These are phyloP conservation scores for Cabera pusaria DNA, from an alignment of 2,888 invertebrate species.

Conservation along the genomic window DNA sequence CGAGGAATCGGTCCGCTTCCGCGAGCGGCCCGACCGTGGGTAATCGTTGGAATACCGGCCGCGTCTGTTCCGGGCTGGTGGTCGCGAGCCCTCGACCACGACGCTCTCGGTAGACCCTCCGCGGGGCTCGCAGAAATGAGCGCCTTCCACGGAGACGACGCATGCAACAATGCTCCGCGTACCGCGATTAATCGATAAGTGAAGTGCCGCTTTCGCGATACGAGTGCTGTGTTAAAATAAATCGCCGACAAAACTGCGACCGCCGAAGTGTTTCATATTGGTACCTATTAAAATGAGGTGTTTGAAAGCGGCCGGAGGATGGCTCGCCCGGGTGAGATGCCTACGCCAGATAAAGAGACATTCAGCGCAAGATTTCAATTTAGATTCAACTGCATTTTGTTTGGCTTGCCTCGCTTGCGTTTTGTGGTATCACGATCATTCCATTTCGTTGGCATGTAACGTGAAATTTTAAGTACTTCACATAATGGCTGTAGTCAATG, in stretches of 20 bases:
- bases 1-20: slow-evolving; percentile 59
- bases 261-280: slow-evolving; percentile 54
- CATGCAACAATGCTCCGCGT: slow-evolving; percentile 67
- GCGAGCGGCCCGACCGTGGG: slow-evolving; percentile 69
- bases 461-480: slow-evolving; percentile 42
- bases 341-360: slow-evolving; percentile 63
- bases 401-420: slow-evolving; percentile 65
- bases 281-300: slow-evolving; percentile 76
- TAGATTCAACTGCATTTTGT: slow-evolving; percentile 67
- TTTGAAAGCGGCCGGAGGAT: slow-evolving; percentile 78
- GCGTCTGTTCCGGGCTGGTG: slow-evolving; percentile 77
- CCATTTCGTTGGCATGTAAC: slow-evolving; percentile 51
- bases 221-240: slow-evolving; percentile 63
- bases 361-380: slow-evolving; percentile 73
- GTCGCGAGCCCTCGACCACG: slow-evolving; percentile 74
- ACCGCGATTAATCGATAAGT: slow-evolving; percentile 73
- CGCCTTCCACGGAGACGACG: slow-evolving; percentile 57
- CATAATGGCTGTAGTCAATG: slow-evolving; percentile 45
- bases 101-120: slow-evolving; percentile 67
- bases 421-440: slow-evolving; percentile 56
- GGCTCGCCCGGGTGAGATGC: slow-evolving; percentile 80
- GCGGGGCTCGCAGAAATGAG: slow-evolving; percentile 70
- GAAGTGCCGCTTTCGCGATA: slow-evolving; percentile 68
- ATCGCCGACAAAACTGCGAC: slow-evolving; percentile 54
- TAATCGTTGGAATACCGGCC: slow-evolving; percentile 77